Base-by-base conservation (phyloP, 2,888 invertebrate species). In the Dusona sp. region DNA sequence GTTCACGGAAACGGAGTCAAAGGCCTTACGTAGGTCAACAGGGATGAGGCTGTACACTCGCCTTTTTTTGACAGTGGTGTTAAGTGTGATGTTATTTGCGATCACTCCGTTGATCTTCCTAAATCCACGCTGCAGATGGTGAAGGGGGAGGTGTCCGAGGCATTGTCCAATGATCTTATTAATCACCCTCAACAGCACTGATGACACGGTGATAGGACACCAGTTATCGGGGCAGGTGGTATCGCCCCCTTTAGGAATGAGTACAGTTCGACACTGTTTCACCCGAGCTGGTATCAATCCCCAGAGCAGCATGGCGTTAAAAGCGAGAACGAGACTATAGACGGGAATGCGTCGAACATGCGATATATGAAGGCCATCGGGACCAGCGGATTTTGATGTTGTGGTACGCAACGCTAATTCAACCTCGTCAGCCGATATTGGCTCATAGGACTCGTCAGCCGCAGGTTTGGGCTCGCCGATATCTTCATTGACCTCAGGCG, bases 131-230 rank as follows among this genome's bases (percentile, higher is more conserved):
- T 68, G 67, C 9, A 78, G 51, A 3, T 67, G 67, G 6, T 78
- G 67, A 2, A 67, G 38, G 11, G 67, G 67, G 1, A 78, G 54
- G 0, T 33, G 9, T 7, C 68, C 54, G 0, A 68, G 51, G 2
- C 67, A 16, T 16, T 38, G 38, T 13, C 78, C 78, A 0, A 78
- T 22, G 11, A 78, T 68, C 16, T 68, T 78, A 11, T 78, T 78
- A 1, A 78, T 25, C 11, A 78, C 38, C 3, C 78, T 33, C n/a
- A 78, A 22, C 7, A 78, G 36, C 6, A 77, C 36, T 2, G 65
- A 77, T 2, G 77, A 77, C 8, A 77, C 48, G 2, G 65, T 77
- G 29, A 77, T 77, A 0, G 65, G 77, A 6, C 64, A 45, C 77
- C 48, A 48, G 51, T 48, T 77, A 16, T 77, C 77, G 3, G 65